phyloP scores from a whole-genome alignment of 2,888 invertebrate species.

The Cryptocephalus moraei region DNA sequence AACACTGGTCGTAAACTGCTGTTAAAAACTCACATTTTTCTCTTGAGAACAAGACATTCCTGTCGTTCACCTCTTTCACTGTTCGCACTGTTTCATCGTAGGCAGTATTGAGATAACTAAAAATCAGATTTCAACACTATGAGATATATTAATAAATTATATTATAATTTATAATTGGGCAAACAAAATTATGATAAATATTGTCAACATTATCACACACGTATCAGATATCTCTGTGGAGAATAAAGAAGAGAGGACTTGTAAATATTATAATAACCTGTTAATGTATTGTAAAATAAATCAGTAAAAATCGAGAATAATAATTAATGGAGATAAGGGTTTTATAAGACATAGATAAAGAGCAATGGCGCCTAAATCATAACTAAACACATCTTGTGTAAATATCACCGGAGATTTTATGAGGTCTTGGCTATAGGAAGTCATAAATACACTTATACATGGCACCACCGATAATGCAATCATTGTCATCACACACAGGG shows the following conservation, averaged over 20 bases:
- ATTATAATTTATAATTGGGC: conserved; percentile 17
- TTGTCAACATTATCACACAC: conserved; percentile 16
- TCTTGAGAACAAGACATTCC: conserved; percentile 4
- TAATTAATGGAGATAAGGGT: conserved; percentile 17
- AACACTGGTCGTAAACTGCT: no score
- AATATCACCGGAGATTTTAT: conserved; percentile 10
- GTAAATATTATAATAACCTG: conserved; percentile 20
- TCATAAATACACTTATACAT: conserved; percentile 7
- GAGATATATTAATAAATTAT: conserved; percentile 16
- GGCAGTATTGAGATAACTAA: conserved; percentile 25
- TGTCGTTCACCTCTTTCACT: conserved; percentile 1
- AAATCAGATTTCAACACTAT: conserved; percentile 12
- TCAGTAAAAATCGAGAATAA: conserved; percentile 18
- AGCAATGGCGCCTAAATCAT: conserved; percentile 14
- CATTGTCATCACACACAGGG: background rate
- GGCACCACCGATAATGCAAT: conserved; percentile 3
- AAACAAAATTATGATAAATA: conserved; percentile 18
- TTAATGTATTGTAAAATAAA: conserved; percentile 19
- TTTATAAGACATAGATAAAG: conserved; percentile 16
- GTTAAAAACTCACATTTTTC: no score
- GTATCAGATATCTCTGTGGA: conserved; percentile 17
- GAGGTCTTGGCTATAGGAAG: conserved; percentile 7
- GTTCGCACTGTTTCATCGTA: conserved; percentile 18
- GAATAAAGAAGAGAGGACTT: conserved; percentile 16
- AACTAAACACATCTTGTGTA: conserved; percentile 11